Percentiles rank a stretch among this genome's conserved stretches.
Conservation (phyloP, 2,113 vertebrate species). For the crab-eating macaque (Macaca fascicularis) region T2T-MFA8v1.1 NC_088392.1:7597501-7598000, state of each 20-base stretch:
- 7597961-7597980: fast-evolving
- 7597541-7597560: not conserved
- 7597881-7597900: not conserved
- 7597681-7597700: not conserved
- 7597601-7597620: conserved; percentile 28
- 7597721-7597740: not conserved
- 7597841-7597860: not conserved
- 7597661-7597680: not conserved
- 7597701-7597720: not conserved
- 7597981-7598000: no score
- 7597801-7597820: not conserved
- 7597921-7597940: fast-evolving
- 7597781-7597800: not conserved
- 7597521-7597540: not conserved
- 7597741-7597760: not conserved
- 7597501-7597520: not conserved
- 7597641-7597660: conserved; percentile 39
- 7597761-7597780: conserved; percentile 4
- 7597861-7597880: not conserved
- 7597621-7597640: conserved; percentile 47
- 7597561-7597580: not conserved
- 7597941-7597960: not conserved
- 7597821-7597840: not conserved
- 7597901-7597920: no score
- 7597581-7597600: conserved; percentile 58